phyloP scores from a whole-genome alignment of 1,140 invertebrate species.

The Spodoptera frugiperda region DNA sequence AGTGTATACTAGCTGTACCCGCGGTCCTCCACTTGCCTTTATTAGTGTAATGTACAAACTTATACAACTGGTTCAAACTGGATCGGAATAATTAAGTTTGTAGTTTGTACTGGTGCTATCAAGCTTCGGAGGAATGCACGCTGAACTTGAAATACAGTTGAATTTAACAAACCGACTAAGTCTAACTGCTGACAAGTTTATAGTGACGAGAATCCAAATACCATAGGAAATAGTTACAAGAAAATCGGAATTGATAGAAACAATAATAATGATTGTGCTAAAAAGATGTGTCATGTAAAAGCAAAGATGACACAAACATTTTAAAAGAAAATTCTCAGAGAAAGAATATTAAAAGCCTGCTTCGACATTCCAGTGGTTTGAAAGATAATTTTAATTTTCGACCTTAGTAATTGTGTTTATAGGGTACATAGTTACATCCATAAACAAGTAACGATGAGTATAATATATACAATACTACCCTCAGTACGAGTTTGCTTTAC shows the following conservation, averaged over 20 bases:
- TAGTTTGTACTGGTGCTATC: slow-evolving; percentile 18
- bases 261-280: no score
- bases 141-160: slow-evolving; percentile 19
- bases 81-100: slow-evolving; percentile 26
- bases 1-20: not conserved
- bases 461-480: no score
- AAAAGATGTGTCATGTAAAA: no score
- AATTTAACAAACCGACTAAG: slow-evolving; percentile 8
- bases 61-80: slow-evolving; percentile 22
- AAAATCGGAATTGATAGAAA: no score
- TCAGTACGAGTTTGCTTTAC: no score
- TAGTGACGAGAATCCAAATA: not conserved
- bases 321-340: no score
- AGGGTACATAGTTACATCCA: not conserved
- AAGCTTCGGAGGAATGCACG: not conserved
- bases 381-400: not conserved
- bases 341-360: no score
- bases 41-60: slow-evolving; percentile 12
- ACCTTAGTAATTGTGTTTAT: not conserved
- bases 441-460: not conserved
- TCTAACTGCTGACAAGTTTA: not conserved
- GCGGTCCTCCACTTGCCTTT: not conserved
- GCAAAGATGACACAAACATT: no score
- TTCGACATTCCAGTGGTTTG: not conserved
- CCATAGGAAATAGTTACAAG: no score